These are phyloP conservation scores for Pachydiplax longipennis DNA, from an alignment of 2,888 invertebrate genomes.

Conservation along the genomic window DNA sequence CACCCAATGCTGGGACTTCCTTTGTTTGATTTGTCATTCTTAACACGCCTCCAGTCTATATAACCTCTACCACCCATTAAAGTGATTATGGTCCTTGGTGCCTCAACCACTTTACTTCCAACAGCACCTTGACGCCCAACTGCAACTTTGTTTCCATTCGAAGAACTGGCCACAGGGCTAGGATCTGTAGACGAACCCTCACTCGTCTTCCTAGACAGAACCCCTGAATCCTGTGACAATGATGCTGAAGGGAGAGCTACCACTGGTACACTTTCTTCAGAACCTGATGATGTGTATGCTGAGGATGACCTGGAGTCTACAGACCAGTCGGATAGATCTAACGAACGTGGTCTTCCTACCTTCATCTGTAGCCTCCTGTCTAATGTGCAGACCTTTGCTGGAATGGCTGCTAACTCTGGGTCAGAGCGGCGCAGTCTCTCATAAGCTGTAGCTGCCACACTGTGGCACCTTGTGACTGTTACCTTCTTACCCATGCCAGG, in stretches of 20 bases:
- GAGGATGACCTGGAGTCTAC: slow-evolving; percentile 85
- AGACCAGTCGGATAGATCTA: slow-evolving; percentile 88
- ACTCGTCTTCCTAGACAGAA: not conserved
- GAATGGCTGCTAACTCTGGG: slow-evolving; percentile 84
- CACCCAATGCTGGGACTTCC: slow-evolving; percentile 57
- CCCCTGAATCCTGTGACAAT: slow-evolving; percentile 3
- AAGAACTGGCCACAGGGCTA: not conserved
- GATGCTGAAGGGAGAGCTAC: slow-evolving; percentile 69
- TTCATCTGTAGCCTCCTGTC: slow-evolving; percentile 83
- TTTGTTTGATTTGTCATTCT: slow-evolving; percentile 61
- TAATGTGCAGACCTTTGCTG: slow-evolving; percentile 81
- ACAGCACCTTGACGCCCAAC: slow-evolving; percentile 55
- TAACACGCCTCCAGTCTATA: slow-evolving; percentile 82
- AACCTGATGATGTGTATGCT: slow-evolving; percentile 83
- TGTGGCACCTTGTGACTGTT: not conserved
- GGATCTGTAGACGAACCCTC: not conserved
- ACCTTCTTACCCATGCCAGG: not conserved
- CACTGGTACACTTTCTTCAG: slow-evolving; percentile 67
- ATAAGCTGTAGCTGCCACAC: slow-evolving; percentile 67
- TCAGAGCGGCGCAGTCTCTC: slow-evolving; percentile 82
- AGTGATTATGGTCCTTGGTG: slow-evolving; percentile 79
- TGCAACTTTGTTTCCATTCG: not conserved
- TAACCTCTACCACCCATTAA: slow-evolving; percentile 90
- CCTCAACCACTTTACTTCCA: slow-evolving; percentile 57
- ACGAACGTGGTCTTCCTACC: slow-evolving; percentile 79